A percentile compares a stretch with the other conserved stretches of the same genome.
These are phyloP conservation scores for Spinibarbus caldwelli DNA, from an alignment of 2,797 vertebrate genomes.

Conservation along the genomic window DNA sequence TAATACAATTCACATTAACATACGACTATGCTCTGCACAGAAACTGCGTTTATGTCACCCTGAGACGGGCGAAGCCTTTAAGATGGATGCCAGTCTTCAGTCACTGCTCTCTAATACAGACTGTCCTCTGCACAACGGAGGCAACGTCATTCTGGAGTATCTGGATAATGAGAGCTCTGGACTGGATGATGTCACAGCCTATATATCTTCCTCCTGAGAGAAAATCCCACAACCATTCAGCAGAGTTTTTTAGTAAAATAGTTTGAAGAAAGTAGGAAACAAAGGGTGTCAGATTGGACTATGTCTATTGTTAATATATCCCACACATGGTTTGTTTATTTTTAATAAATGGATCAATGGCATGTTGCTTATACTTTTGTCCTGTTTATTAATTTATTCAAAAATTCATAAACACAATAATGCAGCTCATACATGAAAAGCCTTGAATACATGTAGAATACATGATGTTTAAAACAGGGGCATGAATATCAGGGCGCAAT, in stretches of 20 bases:
- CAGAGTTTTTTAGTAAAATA: not conserved
- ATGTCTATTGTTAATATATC: conserved; percentile 8
- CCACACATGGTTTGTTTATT: not conserved
- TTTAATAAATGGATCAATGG: not conserved
- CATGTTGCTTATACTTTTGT: not conserved
- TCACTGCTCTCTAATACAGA: conserved; percentile 80
- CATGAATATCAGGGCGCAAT: not conserved
- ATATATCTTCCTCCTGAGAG: conserved; percentile 73
- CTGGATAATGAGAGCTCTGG: conserved; percentile 81
- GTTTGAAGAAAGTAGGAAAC: not conserved
- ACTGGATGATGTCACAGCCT: conserved; percentile 81
- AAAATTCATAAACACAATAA: no score
- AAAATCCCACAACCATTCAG: not conserved
- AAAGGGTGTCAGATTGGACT: not conserved
- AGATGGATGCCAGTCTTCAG: conserved; percentile 85
- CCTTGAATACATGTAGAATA: not conserved
- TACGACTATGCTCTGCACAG: conserved; percentile 68
- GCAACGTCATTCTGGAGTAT: conserved; percentile 91
- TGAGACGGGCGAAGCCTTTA: conserved; percentile 84
- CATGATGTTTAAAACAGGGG: not conserved
- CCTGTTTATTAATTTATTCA: not conserved
- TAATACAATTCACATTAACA: not conserved
- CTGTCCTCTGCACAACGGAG: conserved; percentile 87
- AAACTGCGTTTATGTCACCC: conserved; percentile 91
- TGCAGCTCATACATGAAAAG: not conserved